Percentiles rank a stretch among this genome's conserved stretches.
phyloP scores from a whole-genome alignment of 1,140 invertebrate genomes.

The Drosophila melanica region DNA sequence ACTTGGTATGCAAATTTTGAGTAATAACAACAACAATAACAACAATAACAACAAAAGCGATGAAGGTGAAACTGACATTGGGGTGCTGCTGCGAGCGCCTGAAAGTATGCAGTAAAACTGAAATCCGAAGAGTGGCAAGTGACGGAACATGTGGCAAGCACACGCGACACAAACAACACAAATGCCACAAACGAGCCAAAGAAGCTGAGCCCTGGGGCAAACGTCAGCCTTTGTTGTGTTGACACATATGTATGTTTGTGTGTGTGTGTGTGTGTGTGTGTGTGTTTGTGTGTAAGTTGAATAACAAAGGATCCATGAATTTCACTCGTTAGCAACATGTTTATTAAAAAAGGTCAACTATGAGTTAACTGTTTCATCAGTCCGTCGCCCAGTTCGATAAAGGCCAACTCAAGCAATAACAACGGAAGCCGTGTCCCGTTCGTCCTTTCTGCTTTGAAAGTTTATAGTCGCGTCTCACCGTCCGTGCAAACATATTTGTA shows the following conservation, averaged over 20 bases:
- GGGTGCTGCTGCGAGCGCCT: conserved; percentile 23
- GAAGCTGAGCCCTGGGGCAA: conserved; percentile 28
- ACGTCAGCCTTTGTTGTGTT: conserved; percentile 42
- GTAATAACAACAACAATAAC: conserved; percentile 49
- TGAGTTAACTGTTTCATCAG: conserved; percentile 12
- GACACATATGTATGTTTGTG: conserved; percentile 19
- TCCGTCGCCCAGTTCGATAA: conserved; percentile 32
- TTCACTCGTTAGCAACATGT: conserved; percentile 61
- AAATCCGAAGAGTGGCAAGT: conserved; percentile 45
- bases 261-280: conserved; percentile 19
- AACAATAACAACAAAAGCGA: neutral
- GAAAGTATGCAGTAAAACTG: conserved; percentile 55
- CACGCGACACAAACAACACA: conserved; percentile 39
- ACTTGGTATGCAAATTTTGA: conserved; percentile 59
- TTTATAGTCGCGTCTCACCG: no score
- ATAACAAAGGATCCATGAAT: conserved; percentile 51
- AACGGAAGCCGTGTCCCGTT: neutral
- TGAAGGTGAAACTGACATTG: conserved; percentile 1
- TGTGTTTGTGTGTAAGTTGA: conserved; percentile 9
- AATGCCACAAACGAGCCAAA: conserved; percentile 21
- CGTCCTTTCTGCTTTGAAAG: neutral
- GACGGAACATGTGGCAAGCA: conserved; percentile 45
- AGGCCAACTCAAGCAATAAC: conserved; percentile 40
- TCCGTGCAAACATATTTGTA: conserved; percentile 51
- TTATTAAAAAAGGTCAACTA: conserved; percentile 29